phyloP scores from a whole-genome alignment of 2,888 invertebrate species.

The Patella depressa region DNA sequence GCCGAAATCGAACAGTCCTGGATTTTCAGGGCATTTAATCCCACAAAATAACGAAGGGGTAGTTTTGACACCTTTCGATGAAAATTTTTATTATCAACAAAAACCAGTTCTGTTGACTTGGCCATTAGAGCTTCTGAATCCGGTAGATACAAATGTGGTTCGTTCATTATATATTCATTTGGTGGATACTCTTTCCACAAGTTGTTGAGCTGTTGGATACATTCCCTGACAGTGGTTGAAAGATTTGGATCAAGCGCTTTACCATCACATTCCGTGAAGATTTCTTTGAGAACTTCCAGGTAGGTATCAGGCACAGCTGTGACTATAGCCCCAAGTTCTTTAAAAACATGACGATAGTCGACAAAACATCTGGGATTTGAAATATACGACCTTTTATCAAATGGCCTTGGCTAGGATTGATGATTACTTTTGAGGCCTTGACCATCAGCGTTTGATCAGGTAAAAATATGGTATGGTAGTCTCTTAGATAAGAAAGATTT shows the following conservation, averaged over 20 bases:
- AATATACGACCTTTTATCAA: slow-evolving; percentile 27
- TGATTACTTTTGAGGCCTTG: not conserved
- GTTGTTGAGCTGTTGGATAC: slow-evolving; percentile 26
- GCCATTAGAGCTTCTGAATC: slow-evolving; percentile 12
- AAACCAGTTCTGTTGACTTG: slow-evolving; percentile 25
- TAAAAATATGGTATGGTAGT: slow-evolving; percentile 11
- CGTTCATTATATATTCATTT: no score
- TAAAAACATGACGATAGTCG: slow-evolving; percentile 41
- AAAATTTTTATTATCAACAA: slow-evolving; percentile 28
- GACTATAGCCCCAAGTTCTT: slow-evolving; percentile 41
- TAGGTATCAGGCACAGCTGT: slow-evolving; percentile 40
- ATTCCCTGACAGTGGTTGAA: slow-evolving; percentile 29
- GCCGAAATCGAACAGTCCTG: slow-evolving; percentile 17
- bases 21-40: slow-evolving; percentile 23
- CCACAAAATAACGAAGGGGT: slow-evolving; percentile 27
- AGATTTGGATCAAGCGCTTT: slow-evolving; percentile 41
- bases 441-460: slow-evolving; percentile 30
- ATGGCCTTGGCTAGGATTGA: not conserved
- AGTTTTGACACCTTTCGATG: slow-evolving; percentile 12
- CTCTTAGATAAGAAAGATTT: not conserved
- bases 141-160: slow-evolving; percentile 21
- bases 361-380: slow-evolving; percentile 42
- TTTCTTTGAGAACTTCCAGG: slow-evolving; percentile 37
- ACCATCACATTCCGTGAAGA: slow-evolving; percentile 28
- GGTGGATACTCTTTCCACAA: not conserved